These are phyloP conservation scores for Drosophila mulleri DNA, from an alignment of 2,888 invertebrate species.

Conservation along the genomic window DNA sequence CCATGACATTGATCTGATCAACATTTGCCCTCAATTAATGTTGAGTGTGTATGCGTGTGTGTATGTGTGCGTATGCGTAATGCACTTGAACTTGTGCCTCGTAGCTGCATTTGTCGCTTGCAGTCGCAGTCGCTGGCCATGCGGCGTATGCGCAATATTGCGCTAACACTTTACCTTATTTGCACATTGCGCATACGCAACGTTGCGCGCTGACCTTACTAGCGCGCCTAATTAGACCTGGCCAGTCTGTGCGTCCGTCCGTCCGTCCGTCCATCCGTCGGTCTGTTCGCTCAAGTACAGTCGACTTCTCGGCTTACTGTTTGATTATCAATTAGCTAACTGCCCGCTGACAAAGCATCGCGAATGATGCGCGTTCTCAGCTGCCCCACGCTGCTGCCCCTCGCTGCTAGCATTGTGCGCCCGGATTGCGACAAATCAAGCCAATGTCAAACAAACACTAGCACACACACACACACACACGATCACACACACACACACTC, in stretches of 20 bases:
- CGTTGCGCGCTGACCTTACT: slow-evolving; percentile 53
- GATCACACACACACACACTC: slow-evolving; percentile 1
- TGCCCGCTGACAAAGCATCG: slow-evolving; percentile 22
- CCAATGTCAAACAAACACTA: slow-evolving; percentile 57
- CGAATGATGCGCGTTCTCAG: slow-evolving; percentile 38
- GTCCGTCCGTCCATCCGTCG: neutral
- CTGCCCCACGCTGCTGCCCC: neutral
- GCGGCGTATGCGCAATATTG: slow-evolving; percentile 57
- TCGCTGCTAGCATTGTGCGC: neutral
- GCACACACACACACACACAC: slow-evolving; percentile 9
- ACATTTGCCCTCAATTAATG: slow-evolving; percentile 36
- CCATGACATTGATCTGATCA: slow-evolving; percentile 63
- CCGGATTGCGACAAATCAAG: slow-evolving; percentile 47
- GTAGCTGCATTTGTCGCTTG: slow-evolving; percentile 11
- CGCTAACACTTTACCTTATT: slow-evolving; percentile 46
- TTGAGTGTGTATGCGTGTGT: slow-evolving; percentile 18
- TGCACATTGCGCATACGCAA: slow-evolving; percentile 77
- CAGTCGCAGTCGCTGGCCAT: slow-evolving; percentile 12
- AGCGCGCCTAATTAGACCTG: slow-evolving; percentile 63
- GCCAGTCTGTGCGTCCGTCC: neutral
- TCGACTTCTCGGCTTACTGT: slow-evolving; percentile 52
- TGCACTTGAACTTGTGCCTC: slow-evolving; percentile 71
- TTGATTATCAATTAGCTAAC: slow-evolving; percentile 76
- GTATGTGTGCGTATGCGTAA: slow-evolving; percentile 63
- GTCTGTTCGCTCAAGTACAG: slow-evolving; percentile 45